Conservation (phyloP, 2,113 vertebrate species). For the Paraplagusia blochii region DNA sequence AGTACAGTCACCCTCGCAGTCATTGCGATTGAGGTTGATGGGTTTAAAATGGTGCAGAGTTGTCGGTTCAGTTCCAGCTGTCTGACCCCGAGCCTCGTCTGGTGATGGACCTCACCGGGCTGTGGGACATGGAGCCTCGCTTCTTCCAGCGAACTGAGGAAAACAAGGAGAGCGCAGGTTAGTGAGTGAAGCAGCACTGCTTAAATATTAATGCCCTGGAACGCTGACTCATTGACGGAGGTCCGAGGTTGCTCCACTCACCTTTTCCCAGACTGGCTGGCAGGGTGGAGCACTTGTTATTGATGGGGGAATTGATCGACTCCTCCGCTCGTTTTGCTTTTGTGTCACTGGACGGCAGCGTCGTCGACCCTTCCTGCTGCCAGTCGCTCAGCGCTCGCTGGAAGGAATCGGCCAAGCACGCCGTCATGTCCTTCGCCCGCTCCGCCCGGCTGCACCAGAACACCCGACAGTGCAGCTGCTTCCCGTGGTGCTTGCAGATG, state of each 20-base stretch:
- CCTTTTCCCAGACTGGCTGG: conserved; percentile 77
- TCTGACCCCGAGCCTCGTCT: conserved; percentile 67
- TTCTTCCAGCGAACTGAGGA: conserved; percentile 76
- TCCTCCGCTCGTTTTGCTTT: conserved; percentile 49
- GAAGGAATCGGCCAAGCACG: conserved; percentile 77
- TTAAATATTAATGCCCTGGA: conserved; percentile 7
- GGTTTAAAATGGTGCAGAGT: neutral
- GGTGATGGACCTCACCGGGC: conserved; percentile 70
- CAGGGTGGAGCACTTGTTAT: conserved; percentile 67
- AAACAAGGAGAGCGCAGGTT: conserved; percentile 1
- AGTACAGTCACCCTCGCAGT: conserved; percentile 19
- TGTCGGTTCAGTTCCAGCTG: conserved; percentile 70
- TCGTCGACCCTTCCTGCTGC: conserved; percentile 66
- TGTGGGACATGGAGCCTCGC: conserved; percentile 71
- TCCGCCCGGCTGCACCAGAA: conserved; percentile 81
- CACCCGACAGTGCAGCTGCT: conserved; percentile 80
- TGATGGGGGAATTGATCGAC: conserved; percentile 28
- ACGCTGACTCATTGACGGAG: too few relatives aligned
- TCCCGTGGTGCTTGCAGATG: conserved; percentile 78
- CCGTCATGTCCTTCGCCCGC: conserved; percentile 74
- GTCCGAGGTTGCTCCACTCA: conserved; percentile 37
- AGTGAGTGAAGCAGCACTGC: neutral
- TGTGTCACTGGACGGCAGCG: conserved; percentile 38
- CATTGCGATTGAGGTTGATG: conserved; percentile 18
- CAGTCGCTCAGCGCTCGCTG: conserved; percentile 76